Percentiles rank a stretch among this genome's conserved stretches.
Evolutionary conservation across 92 coral and sea anemone species (phyloP).

Genomic region (Palythoa grandis): DNA sequence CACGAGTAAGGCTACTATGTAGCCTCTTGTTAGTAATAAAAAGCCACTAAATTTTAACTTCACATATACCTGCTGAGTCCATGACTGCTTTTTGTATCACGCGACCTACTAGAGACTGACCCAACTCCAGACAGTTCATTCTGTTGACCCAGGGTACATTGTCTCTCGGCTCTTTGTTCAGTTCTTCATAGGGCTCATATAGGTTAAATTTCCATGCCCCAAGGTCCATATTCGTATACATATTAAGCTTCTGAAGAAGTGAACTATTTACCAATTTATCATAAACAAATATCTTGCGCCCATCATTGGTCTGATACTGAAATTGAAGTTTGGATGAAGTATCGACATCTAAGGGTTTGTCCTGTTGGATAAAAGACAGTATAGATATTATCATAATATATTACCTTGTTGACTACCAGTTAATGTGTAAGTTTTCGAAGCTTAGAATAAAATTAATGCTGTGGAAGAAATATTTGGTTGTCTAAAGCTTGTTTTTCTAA

Average conservation of each 20-base stretch:
- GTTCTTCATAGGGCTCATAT: constrained; percentile 82
- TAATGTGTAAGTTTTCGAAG: too few relatives aligned
- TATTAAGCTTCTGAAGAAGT: constrained; percentile 48
- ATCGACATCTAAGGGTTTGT: constrained; percentile 61
- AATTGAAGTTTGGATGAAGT: constrained; percentile 62
- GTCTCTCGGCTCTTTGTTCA: constrained; percentile 66
- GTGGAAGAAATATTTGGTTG: too few relatives aligned
- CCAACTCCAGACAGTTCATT: constrained; percentile 75
- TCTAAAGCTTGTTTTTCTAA: too few relatives aligned
- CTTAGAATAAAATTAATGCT: too few relatives aligned
- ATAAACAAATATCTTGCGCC: constrained; percentile 71
- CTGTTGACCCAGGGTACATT: constrained; percentile 92
- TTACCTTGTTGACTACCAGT: too few relatives aligned
- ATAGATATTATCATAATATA: background rate
- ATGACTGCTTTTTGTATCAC: constrained; percentile 77
- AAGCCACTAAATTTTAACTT: too few relatives aligned
- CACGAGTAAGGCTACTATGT: too few relatives aligned
- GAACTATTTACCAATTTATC: constrained; percentile 64
- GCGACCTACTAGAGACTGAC: constrained; percentile 63
- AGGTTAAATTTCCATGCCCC: constrained; percentile 88
- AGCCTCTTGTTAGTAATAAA: too few relatives aligned
- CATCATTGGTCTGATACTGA: constrained; percentile 71
- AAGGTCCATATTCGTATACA: constrained; percentile 57
- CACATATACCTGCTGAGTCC: constrained; percentile 58
- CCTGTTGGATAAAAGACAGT: constrained; percentile 32